Evolutionary conservation across 2,888 invertebrate species (phyloP).

Genomic region (Synanthedon andrenaeformis): DNA sequence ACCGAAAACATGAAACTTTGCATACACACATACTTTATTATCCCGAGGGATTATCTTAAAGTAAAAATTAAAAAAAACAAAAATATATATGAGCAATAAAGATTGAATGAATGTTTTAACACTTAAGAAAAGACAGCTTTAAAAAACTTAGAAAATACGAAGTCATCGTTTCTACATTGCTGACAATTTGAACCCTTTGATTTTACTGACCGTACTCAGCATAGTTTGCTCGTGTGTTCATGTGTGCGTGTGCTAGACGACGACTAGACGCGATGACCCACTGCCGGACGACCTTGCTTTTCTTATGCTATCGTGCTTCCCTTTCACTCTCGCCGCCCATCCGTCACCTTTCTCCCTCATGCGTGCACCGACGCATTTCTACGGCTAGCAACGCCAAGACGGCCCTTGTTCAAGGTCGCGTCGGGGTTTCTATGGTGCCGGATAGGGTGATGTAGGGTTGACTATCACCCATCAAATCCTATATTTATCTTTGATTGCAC

Average conservation of each 20-base stretch:
- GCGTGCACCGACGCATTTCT: constrained; percentile 26
- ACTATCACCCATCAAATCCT: not conserved
- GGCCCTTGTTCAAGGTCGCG: constrained; percentile 28
- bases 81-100: too few relatives aligned
- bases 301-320: constrained; percentile 60
- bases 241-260: constrained; percentile 61
- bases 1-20: too few relatives aligned
- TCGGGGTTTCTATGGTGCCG: constrained; percentile 7
- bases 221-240: constrained; percentile 28
- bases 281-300: constrained; percentile 64
- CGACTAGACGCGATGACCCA: constrained; percentile 66
- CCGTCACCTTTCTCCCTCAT: constrained; percentile 26
- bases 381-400: constrained; percentile 58
- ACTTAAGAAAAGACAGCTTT: not conserved
- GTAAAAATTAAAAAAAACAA: too few relatives aligned
- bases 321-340: constrained; percentile 23
- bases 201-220: constrained; percentile 28
- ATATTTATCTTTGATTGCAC: too few relatives aligned
- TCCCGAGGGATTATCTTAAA: too few relatives aligned
- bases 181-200: not conserved
- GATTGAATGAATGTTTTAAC: too few relatives aligned
- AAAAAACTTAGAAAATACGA: too few relatives aligned
- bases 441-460: not conserved
- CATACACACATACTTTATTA: too few relatives aligned
- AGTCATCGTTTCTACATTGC: too few relatives aligned